Base-by-base conservation (phyloP, 1,140 invertebrate genomes). In the Ganaspis sp. region DNA sequence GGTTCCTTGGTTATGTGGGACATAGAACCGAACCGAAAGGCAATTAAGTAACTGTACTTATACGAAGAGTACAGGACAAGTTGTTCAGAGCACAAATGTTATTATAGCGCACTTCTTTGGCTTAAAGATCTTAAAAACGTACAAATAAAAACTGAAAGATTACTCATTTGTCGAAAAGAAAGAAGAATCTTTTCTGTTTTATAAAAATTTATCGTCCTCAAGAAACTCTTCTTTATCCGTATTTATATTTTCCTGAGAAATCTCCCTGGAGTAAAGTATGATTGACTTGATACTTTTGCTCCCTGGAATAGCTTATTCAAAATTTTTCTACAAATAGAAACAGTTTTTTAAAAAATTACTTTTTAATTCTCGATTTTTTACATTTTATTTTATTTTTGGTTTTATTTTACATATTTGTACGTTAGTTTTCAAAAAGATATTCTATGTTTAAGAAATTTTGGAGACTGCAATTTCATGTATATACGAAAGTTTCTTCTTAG, bases 41-140 rank as follows among this genome's bases (percentile, higher is more conserved):
- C 87, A 86, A 90, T 89, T 86, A 87, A 87, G 69, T 89, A 89
- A 90, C 88, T 89, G 87, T 90, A 89, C 83, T 80, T 45, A n/a
- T n/a, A 17, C 74, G 17, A 64, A 34, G 23, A 29, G 23, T 29
- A 17, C 5, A 12, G 49, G 70, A 58, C 26, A 11, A 34, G 26
- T 53, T 53, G 6, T 73, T 53, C 4, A 37, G 53, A 58, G 53
- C 45, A 37, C n/a, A 73, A 73, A 58, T 45, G 12, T 75, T 1
- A 70, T 70, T 70, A 70, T 40, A 70, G 19, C 69, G 58, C n/a
- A 34, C 26, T n/a, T 34, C 11, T 70, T 40, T 70, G 42, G 70
- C 29, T 34, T 26, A 29, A 64, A 29, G 26, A 15, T 64, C 12
- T 64, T 29, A 64, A 64, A 64, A 64, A 64, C 23, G 1, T 29